These are phyloP conservation scores for Tetraneura akinire DNA, from an alignment of 1,140 invertebrate genomes.

Conservation along the genomic window DNA sequence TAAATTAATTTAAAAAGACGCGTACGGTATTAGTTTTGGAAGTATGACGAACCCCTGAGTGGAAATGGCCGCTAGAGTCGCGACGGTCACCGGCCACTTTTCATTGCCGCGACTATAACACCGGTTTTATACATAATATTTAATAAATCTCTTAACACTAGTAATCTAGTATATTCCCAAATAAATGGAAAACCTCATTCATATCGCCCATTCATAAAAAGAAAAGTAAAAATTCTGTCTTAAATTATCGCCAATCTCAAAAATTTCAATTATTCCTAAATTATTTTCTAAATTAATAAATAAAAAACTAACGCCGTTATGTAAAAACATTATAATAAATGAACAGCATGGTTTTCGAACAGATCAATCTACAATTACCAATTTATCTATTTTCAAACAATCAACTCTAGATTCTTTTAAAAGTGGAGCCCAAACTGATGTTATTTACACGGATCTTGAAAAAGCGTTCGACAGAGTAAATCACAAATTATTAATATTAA, in stretches of 20 bases:
- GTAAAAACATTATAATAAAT: conserved; percentile 10
- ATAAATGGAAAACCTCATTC: no score
- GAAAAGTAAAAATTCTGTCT: no score
- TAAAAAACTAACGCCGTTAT: background rate
- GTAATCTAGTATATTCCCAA: no score
- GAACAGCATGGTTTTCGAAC: conserved; percentile 26
- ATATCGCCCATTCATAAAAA: background rate
- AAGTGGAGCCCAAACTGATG: conserved; percentile 18
- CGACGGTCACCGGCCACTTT: background rate
- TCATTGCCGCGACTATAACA: background rate
- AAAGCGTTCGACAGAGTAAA: no score
- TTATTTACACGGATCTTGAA: conserved; percentile 9
- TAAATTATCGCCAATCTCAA: no score
- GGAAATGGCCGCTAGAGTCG: no score
- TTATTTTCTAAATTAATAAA: background rate
- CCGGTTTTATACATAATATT: background rate
- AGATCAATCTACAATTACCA: conserved; percentile 37
- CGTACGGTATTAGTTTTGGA: background rate
- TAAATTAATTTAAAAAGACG: background rate
- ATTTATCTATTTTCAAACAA: conserved; percentile 35
- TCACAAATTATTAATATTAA: conserved; percentile 21
- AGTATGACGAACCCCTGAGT: no score
- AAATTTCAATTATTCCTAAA: no score
- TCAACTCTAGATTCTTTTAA: conserved; percentile 16
- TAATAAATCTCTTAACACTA: background rate